Evolutionary conservation across 2,797 vertebrate species (phyloP), one percentile per base, ranked within the genome.

Genomic region (Eupleurogrammus muticus): DNA sequence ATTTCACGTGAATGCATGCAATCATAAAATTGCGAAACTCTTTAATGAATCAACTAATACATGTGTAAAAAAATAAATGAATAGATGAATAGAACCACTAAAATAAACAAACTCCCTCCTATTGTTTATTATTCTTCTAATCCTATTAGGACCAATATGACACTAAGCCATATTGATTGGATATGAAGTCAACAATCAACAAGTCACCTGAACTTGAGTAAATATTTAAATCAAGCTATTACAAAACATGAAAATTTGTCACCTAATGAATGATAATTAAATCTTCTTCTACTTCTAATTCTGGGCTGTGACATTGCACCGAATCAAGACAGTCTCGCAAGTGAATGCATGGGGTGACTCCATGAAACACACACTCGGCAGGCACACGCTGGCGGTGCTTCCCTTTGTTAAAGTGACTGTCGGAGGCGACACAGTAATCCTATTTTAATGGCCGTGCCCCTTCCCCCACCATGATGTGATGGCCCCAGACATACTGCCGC

Each of bases 371-470:
- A 77, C 82, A 82, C 77, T 80, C 57, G 19, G 55, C 67, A 78
- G 80, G 72, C 77, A 51, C 84, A 81, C 88, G 51, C 76, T 81
- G 84, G 80, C 83, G 86, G 83, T 83, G 87, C 88, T 68, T 82
- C 72, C 66, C 81, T 83, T 83, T 44, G 67, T 84, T 89, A 85
- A 88, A 87, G 90, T 89, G 83, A 84, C 85, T 90, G 87, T 90
- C 84, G 61, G 81, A 90, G 83, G 81, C 69, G 66, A 89, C 90
- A 88, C 79, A 80, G 89, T 91, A 91, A 93, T 86, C 84, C 89
- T 73, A 77, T 92, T 92, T 90, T 91, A 88, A 93, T 88, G 84
- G 89, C 80, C 13, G 20, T 71, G 85, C 79, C 89, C 89, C 83
- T 86, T 82, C 86, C 87, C 89, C 85, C 90, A 83, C 83, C 57